These are phyloP conservation scores for Polyploca ridens DNA, from an alignment of 2,888 invertebrate genomes.

Conservation along the genomic window DNA sequence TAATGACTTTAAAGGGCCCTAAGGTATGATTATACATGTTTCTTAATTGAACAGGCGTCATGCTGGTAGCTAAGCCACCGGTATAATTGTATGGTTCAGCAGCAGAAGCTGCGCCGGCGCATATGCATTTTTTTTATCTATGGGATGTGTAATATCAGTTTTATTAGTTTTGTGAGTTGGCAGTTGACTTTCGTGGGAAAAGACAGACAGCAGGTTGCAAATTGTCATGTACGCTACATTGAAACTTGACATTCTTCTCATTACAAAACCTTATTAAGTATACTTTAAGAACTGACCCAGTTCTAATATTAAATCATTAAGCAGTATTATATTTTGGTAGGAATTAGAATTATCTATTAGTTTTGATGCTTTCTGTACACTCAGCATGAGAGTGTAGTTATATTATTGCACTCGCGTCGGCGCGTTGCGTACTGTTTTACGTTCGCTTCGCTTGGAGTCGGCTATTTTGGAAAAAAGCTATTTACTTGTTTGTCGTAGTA, in stretches of 20 bases:
- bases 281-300: too few relatives aligned
- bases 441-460: too few relatives aligned
- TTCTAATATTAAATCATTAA: too few relatives aligned
- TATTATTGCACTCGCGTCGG: too few relatives aligned
- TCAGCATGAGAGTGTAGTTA: too few relatives aligned
- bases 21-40: slow-evolving; percentile 40
- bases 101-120: slow-evolving; percentile 21
- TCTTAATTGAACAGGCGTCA: slow-evolving; percentile 47
- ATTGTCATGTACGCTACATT: neutral
- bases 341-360: too few relatives aligned
- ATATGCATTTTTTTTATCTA: slow-evolving; percentile 25
- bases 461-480: too few relatives aligned
- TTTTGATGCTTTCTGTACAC: too few relatives aligned
- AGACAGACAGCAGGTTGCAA: neutral
- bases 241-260: neutral
- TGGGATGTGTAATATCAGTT: slow-evolving; percentile 3
- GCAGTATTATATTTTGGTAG: too few relatives aligned
- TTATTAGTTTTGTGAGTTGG: slow-evolving; percentile 4
- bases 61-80: slow-evolving; percentile 27
- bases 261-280: neutral
- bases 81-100: slow-evolving; percentile 37
- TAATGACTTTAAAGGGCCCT: slow-evolving; percentile 40
- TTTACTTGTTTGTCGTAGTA: too few relatives aligned
- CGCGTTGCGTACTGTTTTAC: too few relatives aligned
- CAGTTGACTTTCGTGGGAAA: slow-evolving; percentile 1